Evolutionary conservation across 2,888 invertebrate genomes (phyloP), one percentile per base, ranked within the genome.

Genomic region (Theristus sp.): DNA sequence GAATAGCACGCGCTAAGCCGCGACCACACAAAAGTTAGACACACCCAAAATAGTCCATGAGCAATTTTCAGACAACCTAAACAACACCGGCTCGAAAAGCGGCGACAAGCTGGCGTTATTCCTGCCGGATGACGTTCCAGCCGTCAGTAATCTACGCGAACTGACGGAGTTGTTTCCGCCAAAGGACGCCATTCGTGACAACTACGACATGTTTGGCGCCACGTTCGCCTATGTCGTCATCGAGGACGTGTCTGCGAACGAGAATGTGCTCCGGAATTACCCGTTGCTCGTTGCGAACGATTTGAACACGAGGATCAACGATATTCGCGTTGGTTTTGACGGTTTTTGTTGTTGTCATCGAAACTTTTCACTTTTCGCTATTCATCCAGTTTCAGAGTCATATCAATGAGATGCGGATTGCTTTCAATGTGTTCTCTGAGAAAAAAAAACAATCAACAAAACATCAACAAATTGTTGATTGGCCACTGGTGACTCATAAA

Each of bases 111-210:
- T 65, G 61, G 62, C 62, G 62, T 68, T 72, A 56, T 71, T 71
- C 60, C 66, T 71, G 25, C 71, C 71, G n/a, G 71, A 71, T 57
- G 65, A 69, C 38, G 68, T 70, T 65, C 62, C 64, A 54, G 67
- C 70, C 29, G 61, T 71, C 25, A 31, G 61, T 10, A 65, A 71
- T 56, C 31, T 30, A 24, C 30, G 62, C 54, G 47, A 66, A 64
- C 60, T 70, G 31, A 59, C 69, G 55, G 57, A 60, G 47, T 55
- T 71, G 28, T 71, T 71, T 52, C 71, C 71, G 31, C 69, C 71
- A 0, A 55, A 64, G 38, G 69, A 71, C 61, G 64, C 69, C 25
- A 66, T 70, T 52, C 58, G 71, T 20, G 71, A 71, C 62, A 67
- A 66, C 30, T 71, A 71, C 61, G 68, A 68, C 53, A 63, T 71